A percentile compares a stretch with the other conserved stretches of the same genome.
Evolutionary conservation across 2,888 invertebrate genomes (phyloP).

Genomic region (Geophilus truncorum): DNA sequence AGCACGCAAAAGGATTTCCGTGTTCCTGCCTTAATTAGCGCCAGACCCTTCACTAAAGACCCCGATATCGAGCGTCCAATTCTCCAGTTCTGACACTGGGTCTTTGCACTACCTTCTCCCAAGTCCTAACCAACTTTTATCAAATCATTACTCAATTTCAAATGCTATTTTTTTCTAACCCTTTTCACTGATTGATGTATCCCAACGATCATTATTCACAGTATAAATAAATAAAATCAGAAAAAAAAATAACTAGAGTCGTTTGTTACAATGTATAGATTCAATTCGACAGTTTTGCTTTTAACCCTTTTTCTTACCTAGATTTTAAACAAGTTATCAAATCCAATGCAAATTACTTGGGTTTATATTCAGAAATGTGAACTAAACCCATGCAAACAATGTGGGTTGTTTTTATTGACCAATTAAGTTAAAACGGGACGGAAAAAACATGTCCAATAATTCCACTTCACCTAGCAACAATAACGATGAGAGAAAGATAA

Average conservation of each 20-base stretch:
- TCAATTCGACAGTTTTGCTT: no score
- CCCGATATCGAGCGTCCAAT: neutral
- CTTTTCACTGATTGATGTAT: no score
- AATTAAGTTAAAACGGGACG: neutral
- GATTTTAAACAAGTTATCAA: no score
- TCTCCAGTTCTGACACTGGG: neutral
- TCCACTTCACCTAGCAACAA: neutral
- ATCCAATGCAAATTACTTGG: no score
- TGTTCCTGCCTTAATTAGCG: neutral
- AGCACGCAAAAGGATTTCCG: slow-evolving; percentile 5
- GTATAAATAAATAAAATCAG: no score
- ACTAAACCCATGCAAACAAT: no score
- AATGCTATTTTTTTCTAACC: neutral
- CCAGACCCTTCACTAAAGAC: neutral
- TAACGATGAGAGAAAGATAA: neutral
- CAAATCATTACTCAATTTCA: neutral
- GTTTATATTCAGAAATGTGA: no score
- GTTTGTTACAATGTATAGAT: no score
- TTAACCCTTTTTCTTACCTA: no score
- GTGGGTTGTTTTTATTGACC: neutral
- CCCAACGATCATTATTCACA: no score
- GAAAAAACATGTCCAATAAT: neutral
- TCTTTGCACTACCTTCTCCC: neutral
- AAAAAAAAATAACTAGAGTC: no score
- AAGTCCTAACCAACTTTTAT: neutral